Conservation (phyloP, 2,888 invertebrate species). For the Stenolophus ochropezus region DNA sequence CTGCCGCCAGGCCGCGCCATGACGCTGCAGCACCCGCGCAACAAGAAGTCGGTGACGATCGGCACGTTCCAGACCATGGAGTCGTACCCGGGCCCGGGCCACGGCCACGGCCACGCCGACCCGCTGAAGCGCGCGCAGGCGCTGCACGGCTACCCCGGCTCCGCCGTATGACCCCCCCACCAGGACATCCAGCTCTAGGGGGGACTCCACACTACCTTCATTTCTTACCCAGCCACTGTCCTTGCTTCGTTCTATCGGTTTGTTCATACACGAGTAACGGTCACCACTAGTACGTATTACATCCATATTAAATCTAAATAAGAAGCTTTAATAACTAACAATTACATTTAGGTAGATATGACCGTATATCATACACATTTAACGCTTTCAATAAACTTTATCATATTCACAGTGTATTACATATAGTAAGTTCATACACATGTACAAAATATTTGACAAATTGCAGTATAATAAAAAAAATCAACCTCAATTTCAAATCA, state of each 20-base stretch:
- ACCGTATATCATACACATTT: background rate
- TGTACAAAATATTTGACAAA: no score
- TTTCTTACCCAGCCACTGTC: no score
- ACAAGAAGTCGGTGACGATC: slow-evolving; percentile 71
- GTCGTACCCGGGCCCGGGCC: slow-evolving; percentile 28
- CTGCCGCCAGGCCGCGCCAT: slow-evolving; percentile 70
- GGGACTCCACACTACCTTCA: no score
- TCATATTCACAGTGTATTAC: background rate
- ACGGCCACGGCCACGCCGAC: slow-evolving; percentile 11
- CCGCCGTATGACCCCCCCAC: slow-evolving; percentile 50
- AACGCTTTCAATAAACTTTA: background rate
- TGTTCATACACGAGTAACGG: background rate
- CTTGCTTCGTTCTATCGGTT: background rate
- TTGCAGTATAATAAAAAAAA: no score
- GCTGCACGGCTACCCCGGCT: slow-evolving; percentile 46
- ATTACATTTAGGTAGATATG: background rate
- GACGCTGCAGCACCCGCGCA: slow-evolving; percentile 70
- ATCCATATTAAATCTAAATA: background rate
- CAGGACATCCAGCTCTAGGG: slow-evolving; percentile 17
- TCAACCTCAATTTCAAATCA: no score
- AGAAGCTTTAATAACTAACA: background rate
- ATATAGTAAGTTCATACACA: background rate
- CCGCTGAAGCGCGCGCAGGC: slow-evolving; percentile 41
- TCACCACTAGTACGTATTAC: background rate
- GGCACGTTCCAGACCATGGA: slow-evolving; percentile 72